Evolutionary conservation across 2,888 invertebrate genomes (phyloP), one percentile per base, ranked within the genome.

Genomic region (Aphidoletes aphidimyza): DNA sequence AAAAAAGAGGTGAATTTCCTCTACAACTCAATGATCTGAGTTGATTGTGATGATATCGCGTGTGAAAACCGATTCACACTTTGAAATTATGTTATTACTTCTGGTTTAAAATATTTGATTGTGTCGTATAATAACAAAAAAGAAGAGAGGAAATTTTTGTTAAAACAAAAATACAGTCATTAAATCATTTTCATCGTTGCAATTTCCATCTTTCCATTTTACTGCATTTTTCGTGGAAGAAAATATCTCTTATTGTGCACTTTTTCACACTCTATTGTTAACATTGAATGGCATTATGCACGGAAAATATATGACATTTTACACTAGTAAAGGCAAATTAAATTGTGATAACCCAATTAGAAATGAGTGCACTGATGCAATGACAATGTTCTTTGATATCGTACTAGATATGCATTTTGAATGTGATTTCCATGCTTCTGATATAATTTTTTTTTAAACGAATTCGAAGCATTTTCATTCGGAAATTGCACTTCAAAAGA

Each of bases 101-200:
- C 39, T 37, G 81, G 81, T 81, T 8, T 5, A 1, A 39, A n/a
- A 37, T 81, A 81, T 81, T 81, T 81, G 19, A 39, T 81, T 81
- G n/a, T 81, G 39, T 39, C 39, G 37, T 81, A 81, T n/a, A 81
- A 30, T 6, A 54, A 22, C 22, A 54, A 39, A 8, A 39, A 39
- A 39, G 6, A 39, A 39, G 39, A 39, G 11, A 69, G 69, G 34
- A 69, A 69, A 69, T 69, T 54, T 54, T 34, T 30, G n/a, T n/a
- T n/a, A n/a, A n/a, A 69, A 69, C 30, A 30, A 14, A 69, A 34
- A 69, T 14, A 69, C 69, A 69, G 69, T 69, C 34, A 69, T 69
- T 69, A 26, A 26, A 30, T 69, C 69, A 69, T 30, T 69, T 69
- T 69, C 14, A 54, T 54, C 54, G 3, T 3, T 22, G 3, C 14